phyloP scores from a whole-genome alignment of 2,113 vertebrate genomes.

The Sinocyclocheilus anshuiensis region DNA sequence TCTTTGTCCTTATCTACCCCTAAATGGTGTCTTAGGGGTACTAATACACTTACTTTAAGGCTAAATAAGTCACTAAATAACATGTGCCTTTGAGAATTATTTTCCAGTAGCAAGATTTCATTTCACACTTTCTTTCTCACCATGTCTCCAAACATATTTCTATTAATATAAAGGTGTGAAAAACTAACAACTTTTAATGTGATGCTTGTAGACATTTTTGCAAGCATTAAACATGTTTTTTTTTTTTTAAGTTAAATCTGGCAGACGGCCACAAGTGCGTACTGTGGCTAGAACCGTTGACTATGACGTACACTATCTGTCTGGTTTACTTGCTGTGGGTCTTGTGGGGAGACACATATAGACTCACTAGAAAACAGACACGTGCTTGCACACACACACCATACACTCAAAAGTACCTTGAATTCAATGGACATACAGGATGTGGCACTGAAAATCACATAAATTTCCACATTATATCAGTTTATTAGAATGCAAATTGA shows the following conservation, averaged over 20 bases:
- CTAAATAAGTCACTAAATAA: not conserved
- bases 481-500: not conserved
- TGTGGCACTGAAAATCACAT: not conserved
- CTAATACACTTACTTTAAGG: no score
- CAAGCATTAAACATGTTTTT: no score
- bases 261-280: conserved; percentile 11
- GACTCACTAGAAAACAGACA: conserved; percentile 10
- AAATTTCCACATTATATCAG: not conserved
- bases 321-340: conserved; percentile 26
- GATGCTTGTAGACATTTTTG: no score
- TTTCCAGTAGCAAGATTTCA: not conserved
- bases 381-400: not conserved
- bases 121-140: not conserved
- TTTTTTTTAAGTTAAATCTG: no score
- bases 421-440: not conserved
- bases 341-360: conserved; percentile 25
- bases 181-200: not conserved
- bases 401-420: not conserved
- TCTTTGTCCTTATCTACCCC: not conserved
- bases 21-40: not conserved
- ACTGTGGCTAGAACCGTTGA: conserved; percentile 49
- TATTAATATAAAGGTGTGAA: not conserved
- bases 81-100: not conserved
- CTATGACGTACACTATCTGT: conserved; percentile 29
- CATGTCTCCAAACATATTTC: not conserved